Percentiles rank a stretch among this genome's conserved stretches.
These are phyloP conservation scores for Leptopterna dolabrata DNA, from an alignment of 2,888 invertebrate genomes.

Conservation along the genomic window DNA sequence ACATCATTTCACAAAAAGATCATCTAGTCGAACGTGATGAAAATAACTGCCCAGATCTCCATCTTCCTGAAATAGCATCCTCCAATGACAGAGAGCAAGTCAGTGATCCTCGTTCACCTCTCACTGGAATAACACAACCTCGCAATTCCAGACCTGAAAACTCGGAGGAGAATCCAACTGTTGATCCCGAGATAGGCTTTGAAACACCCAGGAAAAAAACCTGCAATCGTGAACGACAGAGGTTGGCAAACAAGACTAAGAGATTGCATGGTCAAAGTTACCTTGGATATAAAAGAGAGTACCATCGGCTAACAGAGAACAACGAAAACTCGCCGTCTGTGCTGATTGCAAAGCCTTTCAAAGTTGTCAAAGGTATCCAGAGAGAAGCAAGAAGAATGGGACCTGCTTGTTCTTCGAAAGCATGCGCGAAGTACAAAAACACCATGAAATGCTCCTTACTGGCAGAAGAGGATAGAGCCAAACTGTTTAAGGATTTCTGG, in stretches of 20 bases:
- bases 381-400: slow-evolving; percentile 44
- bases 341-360: slow-evolving; percentile 10
- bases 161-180: too few relatives aligned
- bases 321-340: background rate
- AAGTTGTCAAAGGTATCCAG: background rate
- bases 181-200: too few relatives aligned
- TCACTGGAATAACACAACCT: too few relatives aligned
- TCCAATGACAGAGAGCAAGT: too few relatives aligned
- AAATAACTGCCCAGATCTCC: background rate
- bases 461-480: slow-evolving; percentile 12
- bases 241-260: background rate
- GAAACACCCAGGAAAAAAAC: slow-evolving; percentile 11
- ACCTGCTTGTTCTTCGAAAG: slow-evolving; percentile 26
- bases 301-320: background rate
- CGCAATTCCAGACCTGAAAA: too few relatives aligned
- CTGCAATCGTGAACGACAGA: background rate
- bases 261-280: slow-evolving; percentile 23
- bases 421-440: slow-evolving; percentile 43
- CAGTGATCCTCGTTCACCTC: too few relatives aligned
- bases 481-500: slow-evolving; percentile 37
- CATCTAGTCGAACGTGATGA: slow-evolving; percentile 9
- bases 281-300: slow-evolving; percentile 15
- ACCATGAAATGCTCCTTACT: slow-evolving; percentile 30
- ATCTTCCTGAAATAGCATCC: slow-evolving; percentile 19
- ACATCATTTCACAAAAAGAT: background rate